These are phyloP conservation scores for Clupea harengus DNA, from an alignment of 2,113 vertebrate species.

Conservation along the genomic window DNA sequence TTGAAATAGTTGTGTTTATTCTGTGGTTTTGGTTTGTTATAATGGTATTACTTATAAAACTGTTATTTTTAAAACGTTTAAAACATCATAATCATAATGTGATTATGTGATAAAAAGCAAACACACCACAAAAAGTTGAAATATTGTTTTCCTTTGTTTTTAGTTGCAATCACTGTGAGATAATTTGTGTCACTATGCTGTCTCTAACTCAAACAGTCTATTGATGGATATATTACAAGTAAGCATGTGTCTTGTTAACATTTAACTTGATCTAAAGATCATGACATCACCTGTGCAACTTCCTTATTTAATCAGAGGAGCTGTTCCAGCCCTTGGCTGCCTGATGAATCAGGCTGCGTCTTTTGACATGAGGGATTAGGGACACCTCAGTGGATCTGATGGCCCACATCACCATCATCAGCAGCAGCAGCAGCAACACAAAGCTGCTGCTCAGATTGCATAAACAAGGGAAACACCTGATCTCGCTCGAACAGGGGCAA, in stretches of 20 bases:
- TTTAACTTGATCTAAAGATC: not conserved
- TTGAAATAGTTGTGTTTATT: not conserved
- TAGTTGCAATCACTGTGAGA: not conserved
- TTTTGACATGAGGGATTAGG: conserved; percentile 13
- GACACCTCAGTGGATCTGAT: conserved; percentile 15
- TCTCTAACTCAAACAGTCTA: no score
- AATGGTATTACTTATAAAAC: not conserved
- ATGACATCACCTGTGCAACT: not conserved
- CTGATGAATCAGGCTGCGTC: not conserved
- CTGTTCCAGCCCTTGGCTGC: not conserved
- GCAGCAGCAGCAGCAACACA: conserved; percentile 31
- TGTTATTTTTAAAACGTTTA: not conserved
- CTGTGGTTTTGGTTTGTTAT: not conserved
- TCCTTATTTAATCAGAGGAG: not conserved
- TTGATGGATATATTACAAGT: not conserved
- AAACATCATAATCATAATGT: not conserved
- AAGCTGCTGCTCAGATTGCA: conserved; percentile 58
- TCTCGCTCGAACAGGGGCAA: conserved; percentile 65
- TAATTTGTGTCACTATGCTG: not conserved
- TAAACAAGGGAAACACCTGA: conserved; percentile 53
- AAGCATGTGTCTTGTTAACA: not conserved
- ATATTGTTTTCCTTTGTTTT: not conserved
- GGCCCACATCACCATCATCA: not conserved
- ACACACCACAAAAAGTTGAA: not conserved
- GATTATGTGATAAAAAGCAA: not conserved